Conservation (phyloP, 2,113 vertebrate species). For the Actenoides hombroni region DNA sequence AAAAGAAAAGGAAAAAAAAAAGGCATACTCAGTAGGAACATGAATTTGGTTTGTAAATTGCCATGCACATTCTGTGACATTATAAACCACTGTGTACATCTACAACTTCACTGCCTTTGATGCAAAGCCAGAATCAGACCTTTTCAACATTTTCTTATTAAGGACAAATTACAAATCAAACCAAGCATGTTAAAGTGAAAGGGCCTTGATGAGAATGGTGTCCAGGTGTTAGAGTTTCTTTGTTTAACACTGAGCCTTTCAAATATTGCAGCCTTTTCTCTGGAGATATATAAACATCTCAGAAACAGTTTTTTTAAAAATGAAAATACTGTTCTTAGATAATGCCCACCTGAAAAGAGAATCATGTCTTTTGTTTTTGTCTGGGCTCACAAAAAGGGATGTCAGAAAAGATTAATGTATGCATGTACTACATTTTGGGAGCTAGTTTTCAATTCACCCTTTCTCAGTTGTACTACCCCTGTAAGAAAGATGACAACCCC, state of each 20-base stretch:
- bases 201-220: background rate
- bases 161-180: background rate
- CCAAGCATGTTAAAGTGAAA: background rate
- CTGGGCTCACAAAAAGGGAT: background rate
- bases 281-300: background rate
- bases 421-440: rapidly evolving
- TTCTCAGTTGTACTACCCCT: background rate
- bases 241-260: background rate
- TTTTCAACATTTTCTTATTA: conserved; percentile 14
- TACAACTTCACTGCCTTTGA: background rate
- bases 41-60: background rate
- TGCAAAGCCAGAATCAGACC: background rate
- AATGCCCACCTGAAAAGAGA: background rate
- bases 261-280: background rate
- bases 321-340: background rate
- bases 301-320: rapidly evolving
- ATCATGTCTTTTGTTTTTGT: background rate
- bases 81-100: background rate
- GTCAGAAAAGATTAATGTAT: background rate
- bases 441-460: background rate
- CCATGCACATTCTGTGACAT: background rate
- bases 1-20: too few relatives aligned
- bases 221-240: background rate
- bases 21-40: background rate
- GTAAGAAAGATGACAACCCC: background rate